Evolutionary conservation across 2,113 vertebrate species (phyloP).

Genomic region (Triplophysa rosa): DNA sequence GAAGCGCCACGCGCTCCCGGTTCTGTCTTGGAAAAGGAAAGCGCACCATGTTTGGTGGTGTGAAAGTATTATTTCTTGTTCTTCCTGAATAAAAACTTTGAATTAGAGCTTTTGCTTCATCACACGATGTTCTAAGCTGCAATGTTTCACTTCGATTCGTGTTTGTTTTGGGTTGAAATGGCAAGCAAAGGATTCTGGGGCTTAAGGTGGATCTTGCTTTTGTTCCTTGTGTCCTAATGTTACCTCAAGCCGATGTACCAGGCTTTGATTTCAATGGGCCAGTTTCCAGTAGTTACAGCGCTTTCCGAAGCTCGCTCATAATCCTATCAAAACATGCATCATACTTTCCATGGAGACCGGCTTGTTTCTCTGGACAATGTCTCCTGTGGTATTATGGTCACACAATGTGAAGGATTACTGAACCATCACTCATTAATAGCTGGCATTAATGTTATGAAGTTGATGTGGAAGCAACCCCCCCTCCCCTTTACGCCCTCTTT

Average conservation of each 20-base stretch:
- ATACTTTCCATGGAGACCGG: conserved; percentile 55
- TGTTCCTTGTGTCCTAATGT: conserved; percentile 45
- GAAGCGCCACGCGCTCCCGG: conserved; percentile 26
- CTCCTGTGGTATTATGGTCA: conserved; percentile 39
- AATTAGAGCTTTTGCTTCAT: not conserved
- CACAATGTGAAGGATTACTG: conserved; percentile 47
- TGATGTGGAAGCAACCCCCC: not conserved
- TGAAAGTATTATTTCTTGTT: not conserved
- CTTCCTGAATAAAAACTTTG: conserved; percentile 8
- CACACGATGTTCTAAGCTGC: not conserved
- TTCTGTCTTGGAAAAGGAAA: conserved; percentile 23
- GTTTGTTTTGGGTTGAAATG: conserved; percentile 19
- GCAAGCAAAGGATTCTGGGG: conserved; percentile 5
- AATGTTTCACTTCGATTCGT: not conserved
- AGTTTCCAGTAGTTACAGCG: conserved; percentile 40
- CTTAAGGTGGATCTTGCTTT: conserved; percentile 26
- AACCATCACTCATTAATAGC: conserved; percentile 43
- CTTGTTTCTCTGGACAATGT: conserved; percentile 36
- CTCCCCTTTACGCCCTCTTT: not conserved
- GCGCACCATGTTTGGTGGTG: conserved; percentile 17
- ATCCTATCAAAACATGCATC: conserved; percentile 60
- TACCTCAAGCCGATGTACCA: conserved; percentile 47
- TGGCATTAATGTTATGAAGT: conserved; percentile 14
- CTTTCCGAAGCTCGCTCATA: conserved; percentile 47
- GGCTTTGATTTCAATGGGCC: conserved; percentile 52